Evolutionary conservation across 2,113 vertebrate genomes (phyloP).

Genomic region (Pungitius pungitius): DNA sequence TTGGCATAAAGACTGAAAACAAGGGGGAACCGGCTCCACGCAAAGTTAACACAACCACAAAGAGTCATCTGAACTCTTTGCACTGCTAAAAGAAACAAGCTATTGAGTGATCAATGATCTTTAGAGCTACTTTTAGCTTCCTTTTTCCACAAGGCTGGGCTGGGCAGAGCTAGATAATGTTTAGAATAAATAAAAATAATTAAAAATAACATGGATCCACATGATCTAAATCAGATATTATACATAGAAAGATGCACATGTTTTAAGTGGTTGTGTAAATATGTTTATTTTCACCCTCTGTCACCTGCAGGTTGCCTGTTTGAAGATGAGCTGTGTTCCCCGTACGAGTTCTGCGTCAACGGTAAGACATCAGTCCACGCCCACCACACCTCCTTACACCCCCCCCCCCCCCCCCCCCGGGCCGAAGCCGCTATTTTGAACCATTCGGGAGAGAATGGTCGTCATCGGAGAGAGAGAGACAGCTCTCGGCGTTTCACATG

Average conservation of each 20-base stretch:
- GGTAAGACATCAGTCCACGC: conserved; percentile 56
- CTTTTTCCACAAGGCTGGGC: background rate
- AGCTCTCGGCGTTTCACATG: too few species aligned
- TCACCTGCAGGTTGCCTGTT: conserved; percentile 72
- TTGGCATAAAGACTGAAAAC: background rate
- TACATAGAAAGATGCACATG: too few species aligned
- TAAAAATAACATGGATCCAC: too few species aligned
- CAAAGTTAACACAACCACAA: background rate
- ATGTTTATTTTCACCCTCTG: conserved; percentile 28
- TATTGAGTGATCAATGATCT: background rate
- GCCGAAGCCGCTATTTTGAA: conserved; percentile 13
- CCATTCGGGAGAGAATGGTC: conserved; percentile 5
- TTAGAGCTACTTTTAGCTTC: background rate
- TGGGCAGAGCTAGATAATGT: too few species aligned
- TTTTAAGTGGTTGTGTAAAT: too few species aligned
- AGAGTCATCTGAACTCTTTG: too few species aligned
- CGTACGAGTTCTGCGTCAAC: conserved; percentile 74
- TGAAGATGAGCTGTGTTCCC: conserved; percentile 73
- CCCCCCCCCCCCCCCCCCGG: too few species aligned
- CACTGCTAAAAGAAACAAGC: background rate
- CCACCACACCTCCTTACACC: conserved; percentile 30
- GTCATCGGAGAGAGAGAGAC: background rate
- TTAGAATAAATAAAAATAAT: too few species aligned
- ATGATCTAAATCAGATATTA: too few species aligned
- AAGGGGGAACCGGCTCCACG: background rate